phyloP scores from a whole-genome alignment of 2,888 invertebrate genomes.

The Melipona bicolor region DNA sequence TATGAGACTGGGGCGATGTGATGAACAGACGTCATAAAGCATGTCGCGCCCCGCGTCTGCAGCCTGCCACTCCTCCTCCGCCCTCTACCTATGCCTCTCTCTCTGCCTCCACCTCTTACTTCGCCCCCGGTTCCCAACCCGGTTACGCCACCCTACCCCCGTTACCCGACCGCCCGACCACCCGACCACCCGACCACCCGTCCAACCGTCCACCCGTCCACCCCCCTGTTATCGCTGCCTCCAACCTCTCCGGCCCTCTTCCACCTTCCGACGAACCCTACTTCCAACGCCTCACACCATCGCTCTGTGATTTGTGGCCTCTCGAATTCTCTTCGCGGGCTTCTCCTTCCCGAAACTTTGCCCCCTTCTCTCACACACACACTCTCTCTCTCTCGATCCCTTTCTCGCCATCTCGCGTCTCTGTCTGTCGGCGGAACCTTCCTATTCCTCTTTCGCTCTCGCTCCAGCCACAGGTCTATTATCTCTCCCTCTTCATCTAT shows the following conservation, averaged over 20 bases:
- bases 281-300: slow-evolving; percentile 70
- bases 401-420: not conserved
- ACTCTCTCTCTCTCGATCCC: slow-evolving; percentile 27
- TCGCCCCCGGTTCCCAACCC: slow-evolving; percentile 59
- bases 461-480: slow-evolving; percentile 37
- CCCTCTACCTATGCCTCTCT: slow-evolving; percentile 49
- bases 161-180: slow-evolving; percentile 31
- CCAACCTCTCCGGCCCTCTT: slow-evolving; percentile 66
- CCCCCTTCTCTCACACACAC: slow-evolving; percentile 38
- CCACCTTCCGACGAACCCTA: slow-evolving; percentile 73
- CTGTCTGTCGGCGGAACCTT: not conserved
- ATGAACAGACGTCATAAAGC: slow-evolving; percentile 85
- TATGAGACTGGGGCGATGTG: slow-evolving; percentile 84
- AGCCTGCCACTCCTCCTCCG: slow-evolving; percentile 76
- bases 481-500: slow-evolving; percentile 47
- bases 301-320: slow-evolving; percentile 79
- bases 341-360: slow-evolving; percentile 72
- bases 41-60: slow-evolving; percentile 83
- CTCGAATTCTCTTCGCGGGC: slow-evolving; percentile 79
- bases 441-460: slow-evolving; percentile 36
- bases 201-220: slow-evolving; percentile 50
- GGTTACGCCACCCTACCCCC: slow-evolving; percentile 61
- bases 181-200: slow-evolving; percentile 45
- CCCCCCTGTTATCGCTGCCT: slow-evolving; percentile 69
- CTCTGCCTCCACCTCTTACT: slow-evolving; percentile 52